Conservation (phyloP, 2,113 vertebrate genomes). For the Todiramphus chloris region DNA sequence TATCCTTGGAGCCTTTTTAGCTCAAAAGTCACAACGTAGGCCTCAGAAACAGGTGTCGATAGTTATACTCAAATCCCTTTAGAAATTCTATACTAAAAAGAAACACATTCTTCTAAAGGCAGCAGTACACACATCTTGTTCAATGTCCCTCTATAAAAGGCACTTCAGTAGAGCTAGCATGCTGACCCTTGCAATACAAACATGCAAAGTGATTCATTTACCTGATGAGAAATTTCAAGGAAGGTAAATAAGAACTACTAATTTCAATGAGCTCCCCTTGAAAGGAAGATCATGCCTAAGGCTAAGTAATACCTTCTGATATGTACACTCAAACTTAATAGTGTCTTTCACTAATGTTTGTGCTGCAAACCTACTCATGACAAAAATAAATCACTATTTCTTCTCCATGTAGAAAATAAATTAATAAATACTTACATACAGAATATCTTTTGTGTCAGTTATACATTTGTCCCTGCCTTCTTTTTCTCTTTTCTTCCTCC, state of each 20-base stretch:
- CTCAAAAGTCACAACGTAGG: background rate
- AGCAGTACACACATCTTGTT: background rate
- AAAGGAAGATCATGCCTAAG: background rate
- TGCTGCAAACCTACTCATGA: background rate
- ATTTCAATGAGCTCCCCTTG: background rate
- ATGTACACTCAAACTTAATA: rapidly evolving
- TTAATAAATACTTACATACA: background rate
- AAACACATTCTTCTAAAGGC: background rate
- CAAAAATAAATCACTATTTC: background rate
- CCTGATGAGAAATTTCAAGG: background rate
- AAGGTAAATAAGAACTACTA: background rate
- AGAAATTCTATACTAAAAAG: background rate
- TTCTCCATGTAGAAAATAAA: background rate
- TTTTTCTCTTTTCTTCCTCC: background rate
- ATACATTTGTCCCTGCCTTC: background rate
- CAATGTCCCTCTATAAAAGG: background rate
- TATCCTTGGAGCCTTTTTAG: background rate
- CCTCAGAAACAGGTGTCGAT: background rate
- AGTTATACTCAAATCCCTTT: background rate
- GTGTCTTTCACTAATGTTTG: background rate
- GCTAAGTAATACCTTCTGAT: background rate
- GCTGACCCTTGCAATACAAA: background rate
- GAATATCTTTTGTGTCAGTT: background rate
- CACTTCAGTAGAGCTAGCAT: background rate
- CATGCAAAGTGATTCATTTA: background rate